Conservation (phyloP, 2,113 vertebrate genomes). For the Rhodinocichla rosea region DNA sequence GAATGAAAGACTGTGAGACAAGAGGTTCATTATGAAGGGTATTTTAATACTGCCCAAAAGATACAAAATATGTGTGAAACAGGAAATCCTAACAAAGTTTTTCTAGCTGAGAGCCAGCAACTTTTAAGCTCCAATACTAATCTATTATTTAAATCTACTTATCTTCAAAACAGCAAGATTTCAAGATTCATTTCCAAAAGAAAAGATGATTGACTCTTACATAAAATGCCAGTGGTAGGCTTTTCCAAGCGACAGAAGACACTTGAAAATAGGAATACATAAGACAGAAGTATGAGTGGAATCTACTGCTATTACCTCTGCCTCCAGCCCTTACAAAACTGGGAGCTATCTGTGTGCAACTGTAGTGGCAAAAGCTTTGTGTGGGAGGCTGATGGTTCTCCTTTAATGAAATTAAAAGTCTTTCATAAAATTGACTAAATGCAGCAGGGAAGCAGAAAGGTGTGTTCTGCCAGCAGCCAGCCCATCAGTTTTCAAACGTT, state of each 20-base stretch:
- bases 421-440: not conserved
- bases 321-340: not conserved
- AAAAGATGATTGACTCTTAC: not conserved
- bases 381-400: not conserved
- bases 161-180: not conserved
- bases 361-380: not conserved
- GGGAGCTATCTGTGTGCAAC: not conserved
- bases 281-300: not conserved
- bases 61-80: not conserved
- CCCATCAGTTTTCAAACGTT: not conserved
- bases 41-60: not conserved
- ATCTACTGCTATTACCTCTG: not conserved
- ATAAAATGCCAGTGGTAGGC: not conserved
- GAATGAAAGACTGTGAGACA: not conserved
- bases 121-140: not conserved
- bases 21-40: not conserved
- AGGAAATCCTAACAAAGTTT: not conserved
- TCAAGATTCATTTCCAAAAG: not conserved
- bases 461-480: not conserved
- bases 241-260: not conserved
- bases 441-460: not conserved
- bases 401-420: not conserved
- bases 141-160: not conserved
- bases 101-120: not conserved
- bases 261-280: not conserved